Evolutionary conservation across 2,797 vertebrate genomes (phyloP).

Genomic region (Sebastes taczanowskii): DNA sequence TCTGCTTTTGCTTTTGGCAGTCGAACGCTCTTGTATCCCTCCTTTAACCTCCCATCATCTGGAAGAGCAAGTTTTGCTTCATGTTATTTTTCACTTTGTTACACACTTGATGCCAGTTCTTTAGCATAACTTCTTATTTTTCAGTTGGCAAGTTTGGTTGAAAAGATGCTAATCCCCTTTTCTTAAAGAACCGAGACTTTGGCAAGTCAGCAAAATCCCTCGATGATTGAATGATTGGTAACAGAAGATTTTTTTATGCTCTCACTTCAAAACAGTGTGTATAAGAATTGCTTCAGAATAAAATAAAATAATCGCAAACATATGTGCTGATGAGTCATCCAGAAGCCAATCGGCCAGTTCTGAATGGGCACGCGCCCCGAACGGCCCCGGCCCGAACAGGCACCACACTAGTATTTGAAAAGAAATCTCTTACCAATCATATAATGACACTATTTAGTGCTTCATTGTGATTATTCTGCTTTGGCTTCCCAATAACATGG

Average conservation of each 20-base stretch:
- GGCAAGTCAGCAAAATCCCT: neutral
- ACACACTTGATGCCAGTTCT: neutral
- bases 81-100: neutral
- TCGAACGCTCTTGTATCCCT: neutral
- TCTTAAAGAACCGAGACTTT: neutral
- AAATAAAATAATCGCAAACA: neutral
- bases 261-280: neutral
- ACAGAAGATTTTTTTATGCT: neutral
- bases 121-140: neutral
- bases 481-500: neutral
- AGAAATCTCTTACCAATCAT: neutral
- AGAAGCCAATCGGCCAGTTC: neutral
- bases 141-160: neutral
- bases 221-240: slow-evolving; percentile 3
- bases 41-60: neutral
- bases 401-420: no score
- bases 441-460: neutral
- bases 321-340: neutral
- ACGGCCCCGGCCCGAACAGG: no score
- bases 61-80: neutral
- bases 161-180: neutral
- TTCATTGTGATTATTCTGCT: neutral
- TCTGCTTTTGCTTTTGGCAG: neutral
- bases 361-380: no score
- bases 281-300: neutral